Conservation (phyloP, 1,140 invertebrate species). For the Ceratina calcarata region DNA sequence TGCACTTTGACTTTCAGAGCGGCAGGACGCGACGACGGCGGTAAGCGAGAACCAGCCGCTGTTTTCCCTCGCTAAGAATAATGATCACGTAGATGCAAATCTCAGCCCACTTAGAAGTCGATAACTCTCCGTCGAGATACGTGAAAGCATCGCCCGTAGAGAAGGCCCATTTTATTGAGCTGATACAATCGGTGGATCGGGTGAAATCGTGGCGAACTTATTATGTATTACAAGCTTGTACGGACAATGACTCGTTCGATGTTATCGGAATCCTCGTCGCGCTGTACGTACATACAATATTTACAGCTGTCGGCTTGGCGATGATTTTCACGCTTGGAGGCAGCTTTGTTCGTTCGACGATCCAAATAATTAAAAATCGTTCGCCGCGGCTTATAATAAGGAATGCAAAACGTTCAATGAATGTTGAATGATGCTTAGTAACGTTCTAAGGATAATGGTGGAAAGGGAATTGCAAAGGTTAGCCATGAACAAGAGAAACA, state of each 20-base stretch:
- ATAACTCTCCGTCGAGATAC: slow-evolving; percentile 33
- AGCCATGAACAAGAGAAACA: neutral
- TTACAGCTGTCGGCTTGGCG: slow-evolving; percentile 29
- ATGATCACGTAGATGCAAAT: slow-evolving; percentile 60
- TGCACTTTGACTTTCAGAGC: slow-evolving; percentile 42
- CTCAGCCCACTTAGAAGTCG: slow-evolving; percentile 50
- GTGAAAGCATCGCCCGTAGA: slow-evolving; percentile 18
- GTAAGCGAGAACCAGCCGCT: slow-evolving; percentile 4
- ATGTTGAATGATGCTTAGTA: neutral
- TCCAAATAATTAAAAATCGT: neutral
- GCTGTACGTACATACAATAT: neutral
- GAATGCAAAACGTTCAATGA: slow-evolving; percentile 2
- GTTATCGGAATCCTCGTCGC: neutral
- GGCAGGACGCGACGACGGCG: too few species aligned
- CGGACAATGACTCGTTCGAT: slow-evolving; percentile 27
- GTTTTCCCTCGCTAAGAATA: slow-evolving; percentile 44
- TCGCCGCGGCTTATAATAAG: too few species aligned
- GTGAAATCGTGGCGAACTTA: slow-evolving; percentile 35
- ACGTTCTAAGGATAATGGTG: neutral
- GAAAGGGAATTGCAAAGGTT: neutral
- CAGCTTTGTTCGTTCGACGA: slow-evolving; percentile 8
- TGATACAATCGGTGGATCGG: slow-evolving; percentile 1
- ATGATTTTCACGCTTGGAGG: slow-evolving; percentile 46
- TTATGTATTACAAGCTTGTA: slow-evolving; percentile 15
- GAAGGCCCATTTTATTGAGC: slow-evolving; percentile 13